Percentiles rank a stretch among this genome's conserved stretches.
Conservation (phyloP, 2,113 vertebrate genomes). For the Neomonachus schauinslandi region DNA sequence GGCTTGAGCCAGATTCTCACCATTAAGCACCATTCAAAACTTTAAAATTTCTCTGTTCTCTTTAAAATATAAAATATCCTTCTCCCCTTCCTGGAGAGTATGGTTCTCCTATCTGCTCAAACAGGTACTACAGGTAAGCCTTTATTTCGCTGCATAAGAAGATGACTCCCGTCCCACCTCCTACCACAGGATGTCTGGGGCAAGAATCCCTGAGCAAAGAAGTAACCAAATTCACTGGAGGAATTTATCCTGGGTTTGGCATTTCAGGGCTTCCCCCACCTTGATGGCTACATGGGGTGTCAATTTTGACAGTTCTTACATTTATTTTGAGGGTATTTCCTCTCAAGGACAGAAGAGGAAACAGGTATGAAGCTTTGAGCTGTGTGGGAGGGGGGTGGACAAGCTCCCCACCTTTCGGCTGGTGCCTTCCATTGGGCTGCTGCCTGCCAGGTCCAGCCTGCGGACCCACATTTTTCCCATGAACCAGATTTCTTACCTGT, state of each 20-base stretch:
- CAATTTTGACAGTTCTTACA: slow-evolving; percentile 59
- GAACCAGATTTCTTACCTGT: background rate
- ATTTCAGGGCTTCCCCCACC: slow-evolving; percentile 39
- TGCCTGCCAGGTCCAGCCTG: too few species aligned
- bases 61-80: slow-evolving; percentile 71
- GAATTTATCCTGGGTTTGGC: slow-evolving; percentile 54
- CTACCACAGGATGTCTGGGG: slow-evolving; percentile 44
- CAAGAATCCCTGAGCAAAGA: slow-evolving; percentile 19
- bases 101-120: slow-evolving; percentile 43
- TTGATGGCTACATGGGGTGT: slow-evolving; percentile 57
- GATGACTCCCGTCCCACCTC: background rate
- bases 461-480: accelerated
- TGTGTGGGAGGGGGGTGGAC: background rate
- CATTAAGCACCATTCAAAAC: slow-evolving; percentile 46
- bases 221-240: slow-evolving; percentile 60
- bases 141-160: slow-evolving; percentile 69
- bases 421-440: background rate
- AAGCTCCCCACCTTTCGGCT: background rate
- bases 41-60: slow-evolving; percentile 67
- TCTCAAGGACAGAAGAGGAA: slow-evolving; percentile 56
- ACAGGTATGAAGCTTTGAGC: background rate
- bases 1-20: slow-evolving; percentile 70
- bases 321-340: slow-evolving; percentile 68
- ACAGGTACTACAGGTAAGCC: slow-evolving; percentile 48
- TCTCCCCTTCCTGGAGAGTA: slow-evolving; percentile 48